phyloP scores from a whole-genome alignment of 2,113 vertebrate genomes.

The Pterocles orientalis region DNA sequence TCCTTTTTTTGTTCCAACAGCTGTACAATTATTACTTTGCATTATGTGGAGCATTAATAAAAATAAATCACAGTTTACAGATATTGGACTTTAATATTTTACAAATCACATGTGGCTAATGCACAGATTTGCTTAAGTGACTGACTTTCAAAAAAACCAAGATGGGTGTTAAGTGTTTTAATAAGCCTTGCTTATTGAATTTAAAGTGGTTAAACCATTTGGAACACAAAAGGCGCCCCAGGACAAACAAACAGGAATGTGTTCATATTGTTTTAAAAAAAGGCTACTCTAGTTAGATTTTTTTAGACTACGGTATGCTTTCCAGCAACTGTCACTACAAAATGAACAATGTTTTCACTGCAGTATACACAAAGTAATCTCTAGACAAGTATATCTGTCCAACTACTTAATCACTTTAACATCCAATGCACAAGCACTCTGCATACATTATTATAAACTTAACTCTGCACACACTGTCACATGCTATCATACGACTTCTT shows the following conservation, averaged over 20 bases:
- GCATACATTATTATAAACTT: background rate
- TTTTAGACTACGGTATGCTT: background rate
- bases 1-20: background rate
- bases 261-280: background rate
- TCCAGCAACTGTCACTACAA: background rate
- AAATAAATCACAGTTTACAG: background rate
- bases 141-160: background rate
- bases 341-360: background rate
- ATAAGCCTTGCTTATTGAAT: background rate
- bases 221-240: background rate
- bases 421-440: background rate
- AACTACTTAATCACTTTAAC: background rate
- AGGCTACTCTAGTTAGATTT: too few relatives aligned
- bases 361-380: background rate
- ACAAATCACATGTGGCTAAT: background rate
- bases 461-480: background rate
- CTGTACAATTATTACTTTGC: background rate
- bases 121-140: background rate
- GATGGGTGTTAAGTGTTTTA: background rate
- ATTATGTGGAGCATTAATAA: background rate
- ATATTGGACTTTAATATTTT: background rate
- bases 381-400: background rate
- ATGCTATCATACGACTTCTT: background rate
- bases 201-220: background rate
- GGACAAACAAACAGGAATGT: background rate